phyloP scores from a whole-genome alignment of 2,888 invertebrate species.

The Leucoma salicis region DNA sequence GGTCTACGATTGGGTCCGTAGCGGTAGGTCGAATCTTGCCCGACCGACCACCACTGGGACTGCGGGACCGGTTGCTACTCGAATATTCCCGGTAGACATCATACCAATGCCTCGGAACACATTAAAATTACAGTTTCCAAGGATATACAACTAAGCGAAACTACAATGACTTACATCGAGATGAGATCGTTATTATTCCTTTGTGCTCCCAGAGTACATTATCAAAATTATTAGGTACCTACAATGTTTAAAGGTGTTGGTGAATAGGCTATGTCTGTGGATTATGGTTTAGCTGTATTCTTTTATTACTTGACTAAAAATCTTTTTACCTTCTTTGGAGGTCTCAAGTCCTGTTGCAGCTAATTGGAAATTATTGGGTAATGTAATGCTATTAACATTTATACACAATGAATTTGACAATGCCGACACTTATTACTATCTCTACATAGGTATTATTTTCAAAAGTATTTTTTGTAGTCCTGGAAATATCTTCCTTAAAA shows the following conservation, averaged over 20 bases:
- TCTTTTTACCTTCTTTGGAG: too few species aligned
- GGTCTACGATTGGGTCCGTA: constrained; percentile 24
- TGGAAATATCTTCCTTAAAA: too few species aligned
- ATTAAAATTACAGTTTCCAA: constrained; percentile 80
- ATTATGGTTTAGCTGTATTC: too few species aligned
- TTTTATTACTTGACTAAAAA: too few species aligned
- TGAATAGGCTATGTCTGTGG: constrained; percentile 45
- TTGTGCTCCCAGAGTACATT: constrained; percentile 67
- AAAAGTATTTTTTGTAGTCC: too few species aligned
- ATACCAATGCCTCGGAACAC: constrained; percentile 69
- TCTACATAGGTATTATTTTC: too few species aligned
- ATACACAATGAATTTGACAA: too few species aligned
- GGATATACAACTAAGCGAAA: constrained; percentile 61
- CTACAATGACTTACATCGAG: constrained; percentile 65
- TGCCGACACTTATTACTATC: too few species aligned
- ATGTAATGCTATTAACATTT: too few species aligned
- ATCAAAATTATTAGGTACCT: constrained; percentile 69
- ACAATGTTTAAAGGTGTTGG: constrained; percentile 29
- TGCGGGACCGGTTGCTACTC: constrained; percentile 49
- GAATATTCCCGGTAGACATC: constrained; percentile 58
- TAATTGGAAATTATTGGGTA: too few species aligned
- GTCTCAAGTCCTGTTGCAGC: too few species aligned
- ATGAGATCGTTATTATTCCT: constrained; percentile 76
- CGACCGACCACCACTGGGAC: constrained; percentile 47
- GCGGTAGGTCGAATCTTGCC: constrained; percentile 31